These are phyloP conservation scores for Eilema caniola DNA, from an alignment of 2,888 invertebrate species.

Conservation along the genomic window DNA sequence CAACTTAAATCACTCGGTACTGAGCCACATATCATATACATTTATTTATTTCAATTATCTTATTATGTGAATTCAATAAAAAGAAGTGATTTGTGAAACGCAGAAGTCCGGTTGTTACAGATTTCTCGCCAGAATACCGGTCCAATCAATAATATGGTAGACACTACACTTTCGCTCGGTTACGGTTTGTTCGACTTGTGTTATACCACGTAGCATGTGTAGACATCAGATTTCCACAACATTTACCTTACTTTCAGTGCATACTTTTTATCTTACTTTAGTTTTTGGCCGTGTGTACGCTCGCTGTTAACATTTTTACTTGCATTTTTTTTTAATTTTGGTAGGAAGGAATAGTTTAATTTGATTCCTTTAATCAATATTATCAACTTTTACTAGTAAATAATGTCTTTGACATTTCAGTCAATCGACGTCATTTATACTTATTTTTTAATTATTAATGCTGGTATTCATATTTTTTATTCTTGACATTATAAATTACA, in stretches of 20 bases:
- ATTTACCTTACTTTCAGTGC: conserved; percentile 41
- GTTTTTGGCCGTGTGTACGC: not conserved
- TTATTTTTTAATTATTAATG: not conserved
- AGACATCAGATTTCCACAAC: conserved; percentile 34
- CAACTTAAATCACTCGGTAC: not conserved
- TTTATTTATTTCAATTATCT: not conserved
- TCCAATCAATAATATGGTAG: conserved; percentile 34
- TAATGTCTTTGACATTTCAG: not conserved
- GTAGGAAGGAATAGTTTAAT: conserved; percentile 2
- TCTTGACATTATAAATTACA: not conserved
- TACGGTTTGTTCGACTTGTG: conserved; percentile 39
- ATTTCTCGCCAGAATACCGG: conserved; percentile 30
- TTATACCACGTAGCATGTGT: conserved; percentile 34
- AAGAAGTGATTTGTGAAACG: not conserved
- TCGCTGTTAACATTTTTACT: not conserved
- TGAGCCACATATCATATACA: not conserved
- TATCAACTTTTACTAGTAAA: not conserved
- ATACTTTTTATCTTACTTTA: conserved; percentile 30
- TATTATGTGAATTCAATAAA: not conserved
- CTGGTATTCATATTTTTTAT: not conserved
- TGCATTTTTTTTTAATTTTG: not conserved
- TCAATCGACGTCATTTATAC: not conserved
- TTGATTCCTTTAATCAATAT: not conserved
- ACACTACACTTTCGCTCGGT: conserved; percentile 41
- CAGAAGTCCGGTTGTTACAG: conserved; percentile 22